Conservation (phyloP, 1,140 invertebrate genomes). For the Pogonomyrmex californicus region DNA sequence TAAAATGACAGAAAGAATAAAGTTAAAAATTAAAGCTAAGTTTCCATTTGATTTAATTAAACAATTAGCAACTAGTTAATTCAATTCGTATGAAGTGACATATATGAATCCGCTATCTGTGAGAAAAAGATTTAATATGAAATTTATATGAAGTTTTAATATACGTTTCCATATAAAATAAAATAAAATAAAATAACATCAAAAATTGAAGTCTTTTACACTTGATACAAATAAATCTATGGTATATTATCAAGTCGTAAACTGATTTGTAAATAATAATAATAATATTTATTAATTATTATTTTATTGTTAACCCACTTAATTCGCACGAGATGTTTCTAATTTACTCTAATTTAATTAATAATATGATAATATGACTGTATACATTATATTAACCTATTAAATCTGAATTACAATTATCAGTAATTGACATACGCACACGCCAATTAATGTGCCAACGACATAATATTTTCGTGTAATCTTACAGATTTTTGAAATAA, state of each 20-base stretch:
- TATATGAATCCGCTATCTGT: not conserved
- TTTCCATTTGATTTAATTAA: not conserved
- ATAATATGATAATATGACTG: not conserved
- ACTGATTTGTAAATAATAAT: not conserved
- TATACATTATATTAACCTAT: not conserved
- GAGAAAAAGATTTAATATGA: not conserved
- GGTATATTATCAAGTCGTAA: not conserved
- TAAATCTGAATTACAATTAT: not conserved
- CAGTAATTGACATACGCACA: constrained; percentile 31
- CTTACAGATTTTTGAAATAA: not conserved
- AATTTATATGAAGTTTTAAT: not conserved
- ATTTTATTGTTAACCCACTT: not conserved
- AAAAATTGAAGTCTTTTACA: not conserved
- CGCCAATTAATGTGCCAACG: not conserved
- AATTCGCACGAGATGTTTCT: constrained; percentile 54
- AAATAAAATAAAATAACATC: not conserved
- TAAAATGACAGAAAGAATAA: not conserved
- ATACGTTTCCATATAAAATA: not conserved
- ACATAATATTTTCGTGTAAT: not conserved
- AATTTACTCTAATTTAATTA: not conserved
- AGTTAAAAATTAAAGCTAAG: not conserved
- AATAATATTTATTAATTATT: not conserved
- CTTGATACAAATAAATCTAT: constrained; percentile 1
- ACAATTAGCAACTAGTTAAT: not conserved
- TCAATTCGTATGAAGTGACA: not conserved